Evolutionary conservation across 2,888 invertebrate genomes (phyloP).

Genomic region (Nomada hirtipes): DNA sequence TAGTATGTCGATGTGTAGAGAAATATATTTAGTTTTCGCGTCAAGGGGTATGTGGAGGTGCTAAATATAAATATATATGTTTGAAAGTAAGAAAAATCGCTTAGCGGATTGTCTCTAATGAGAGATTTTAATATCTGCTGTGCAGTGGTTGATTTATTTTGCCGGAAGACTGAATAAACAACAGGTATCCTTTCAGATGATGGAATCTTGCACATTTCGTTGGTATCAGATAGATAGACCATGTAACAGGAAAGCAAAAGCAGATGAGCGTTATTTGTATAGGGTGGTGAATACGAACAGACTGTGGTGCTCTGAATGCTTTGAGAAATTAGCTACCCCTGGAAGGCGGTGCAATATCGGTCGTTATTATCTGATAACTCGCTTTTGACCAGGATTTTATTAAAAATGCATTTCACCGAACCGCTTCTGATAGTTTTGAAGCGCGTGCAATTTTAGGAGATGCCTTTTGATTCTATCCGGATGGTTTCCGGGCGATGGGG

Average conservation of each 20-base stretch:
- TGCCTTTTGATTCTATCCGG: background rate
- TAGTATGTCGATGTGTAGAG: too few species aligned
- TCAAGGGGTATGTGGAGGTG: too few species aligned
- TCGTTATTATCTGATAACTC: background rate
- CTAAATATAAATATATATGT: too few species aligned
- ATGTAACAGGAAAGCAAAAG: constrained; percentile 16
- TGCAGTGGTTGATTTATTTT: background rate
- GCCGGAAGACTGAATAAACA: background rate
- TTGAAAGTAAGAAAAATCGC: too few species aligned
- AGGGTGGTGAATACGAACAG: constrained; percentile 6
- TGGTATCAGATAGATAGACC: background rate
- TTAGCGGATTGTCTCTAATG: too few species aligned
- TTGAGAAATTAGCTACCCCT: constrained; percentile 48
- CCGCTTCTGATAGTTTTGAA: background rate
- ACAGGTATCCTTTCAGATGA: background rate
- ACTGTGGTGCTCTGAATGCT: constrained; percentile 17
- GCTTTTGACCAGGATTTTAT: constrained; percentile 30
- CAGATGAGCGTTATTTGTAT: constrained; percentile 38
- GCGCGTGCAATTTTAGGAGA: background rate
- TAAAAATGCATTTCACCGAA: constrained; percentile 31
- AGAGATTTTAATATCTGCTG: background rate
- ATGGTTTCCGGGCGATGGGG: background rate
- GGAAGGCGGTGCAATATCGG: constrained; percentile 34
- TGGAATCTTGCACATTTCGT: background rate
- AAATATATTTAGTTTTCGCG: too few species aligned